These are phyloP conservation scores for Amniataba percoides DNA, from an alignment of 2,797 vertebrate species.

Conservation along the genomic window DNA sequence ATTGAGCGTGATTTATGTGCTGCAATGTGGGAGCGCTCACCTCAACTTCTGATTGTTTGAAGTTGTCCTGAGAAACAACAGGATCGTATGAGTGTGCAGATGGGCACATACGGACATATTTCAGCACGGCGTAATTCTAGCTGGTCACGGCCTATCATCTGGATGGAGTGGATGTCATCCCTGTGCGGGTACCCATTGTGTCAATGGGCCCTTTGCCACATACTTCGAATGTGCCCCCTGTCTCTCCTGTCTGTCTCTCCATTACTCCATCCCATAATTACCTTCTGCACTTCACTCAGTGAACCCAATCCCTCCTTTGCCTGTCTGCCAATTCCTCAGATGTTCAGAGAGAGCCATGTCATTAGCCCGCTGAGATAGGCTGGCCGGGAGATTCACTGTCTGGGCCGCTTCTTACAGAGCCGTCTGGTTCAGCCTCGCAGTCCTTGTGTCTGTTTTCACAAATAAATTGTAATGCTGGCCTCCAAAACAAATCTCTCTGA, in stretches of 20 bases:
- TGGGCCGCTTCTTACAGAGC: constrained; percentile 47
- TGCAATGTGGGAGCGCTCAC: constrained; percentile 20
- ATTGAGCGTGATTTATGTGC: constrained; percentile 38
- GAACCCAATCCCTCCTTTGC: constrained; percentile 73
- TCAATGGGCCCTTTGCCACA: constrained; percentile 72
- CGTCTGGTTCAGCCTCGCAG: constrained; percentile 39
- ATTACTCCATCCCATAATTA: constrained; percentile 81
- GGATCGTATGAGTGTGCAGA: constrained; percentile 50
- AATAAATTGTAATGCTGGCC: constrained; percentile 26
- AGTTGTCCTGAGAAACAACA: constrained; percentile 44
- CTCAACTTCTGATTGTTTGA: constrained; percentile 51
- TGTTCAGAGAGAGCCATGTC: constrained; percentile 76
- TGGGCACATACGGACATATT: constrained; percentile 56
- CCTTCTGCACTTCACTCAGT: constrained; percentile 72
- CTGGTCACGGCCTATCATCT: constrained; percentile 72
- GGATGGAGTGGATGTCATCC: constrained; percentile 69
- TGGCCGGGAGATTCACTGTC: constrained; percentile 64
- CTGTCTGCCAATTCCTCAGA: constrained; percentile 79
- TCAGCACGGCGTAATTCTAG: constrained; percentile 71
- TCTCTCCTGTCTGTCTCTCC: constrained; percentile 67
- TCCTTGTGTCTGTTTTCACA: constrained; percentile 44
- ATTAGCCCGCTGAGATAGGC: constrained; percentile 70
- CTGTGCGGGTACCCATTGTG: constrained; percentile 63
- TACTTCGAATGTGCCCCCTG: constrained; percentile 59
- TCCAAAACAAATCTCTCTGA: constrained; percentile 33